A percentile compares a stretch with the other conserved stretches of the same genome.
These are phyloP conservation scores for Caenorhabditis japonica DNA, from an alignment of 2,888 invertebrate genomes.

Conservation along the genomic window DNA sequence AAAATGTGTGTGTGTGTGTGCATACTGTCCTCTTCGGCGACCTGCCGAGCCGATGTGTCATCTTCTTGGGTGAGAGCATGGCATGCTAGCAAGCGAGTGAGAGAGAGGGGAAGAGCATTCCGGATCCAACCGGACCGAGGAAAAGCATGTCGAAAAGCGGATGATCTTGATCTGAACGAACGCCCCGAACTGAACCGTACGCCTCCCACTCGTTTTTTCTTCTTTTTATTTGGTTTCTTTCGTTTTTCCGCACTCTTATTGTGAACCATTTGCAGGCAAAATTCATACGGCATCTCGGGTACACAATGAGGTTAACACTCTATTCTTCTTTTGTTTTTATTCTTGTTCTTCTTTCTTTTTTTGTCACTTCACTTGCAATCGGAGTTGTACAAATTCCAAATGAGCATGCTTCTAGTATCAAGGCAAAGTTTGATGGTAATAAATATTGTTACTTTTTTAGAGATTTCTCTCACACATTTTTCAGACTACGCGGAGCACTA, in stretches of 20 bases:
- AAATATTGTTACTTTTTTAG: too few species aligned
- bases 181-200: constrained; percentile 23
- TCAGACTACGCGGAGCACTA: constrained; percentile 72
- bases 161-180: constrained; percentile 34
- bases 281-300: constrained; percentile 36
- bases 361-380: constrained; percentile 19
- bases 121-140: constrained; percentile 26
- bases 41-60: constrained; percentile 43
- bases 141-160: constrained; percentile 26
- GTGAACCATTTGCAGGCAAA: constrained; percentile 35
- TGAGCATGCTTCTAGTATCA: constrained; percentile 54
- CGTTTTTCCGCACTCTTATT: constrained; percentile 24
- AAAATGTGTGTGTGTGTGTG: constrained; percentile 12
- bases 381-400: constrained; percentile 60
- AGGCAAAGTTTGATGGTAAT: constrained; percentile 64
- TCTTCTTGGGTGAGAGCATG: constrained; percentile 29
- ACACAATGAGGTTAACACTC: constrained; percentile 33
- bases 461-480: too few species aligned
- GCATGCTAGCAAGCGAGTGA: constrained; percentile 16
- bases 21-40: constrained; percentile 33
- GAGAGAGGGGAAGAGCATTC: constrained; percentile 24
- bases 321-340: constrained; percentile 13
- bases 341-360: constrained; percentile 8
- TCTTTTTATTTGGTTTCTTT: too few species aligned
- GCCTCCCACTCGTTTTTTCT: background rate